Evolutionary conservation across 2,888 invertebrate species (phyloP), one percentile per base, ranked within the genome.

Genomic region (Heliconius charithonia): DNA sequence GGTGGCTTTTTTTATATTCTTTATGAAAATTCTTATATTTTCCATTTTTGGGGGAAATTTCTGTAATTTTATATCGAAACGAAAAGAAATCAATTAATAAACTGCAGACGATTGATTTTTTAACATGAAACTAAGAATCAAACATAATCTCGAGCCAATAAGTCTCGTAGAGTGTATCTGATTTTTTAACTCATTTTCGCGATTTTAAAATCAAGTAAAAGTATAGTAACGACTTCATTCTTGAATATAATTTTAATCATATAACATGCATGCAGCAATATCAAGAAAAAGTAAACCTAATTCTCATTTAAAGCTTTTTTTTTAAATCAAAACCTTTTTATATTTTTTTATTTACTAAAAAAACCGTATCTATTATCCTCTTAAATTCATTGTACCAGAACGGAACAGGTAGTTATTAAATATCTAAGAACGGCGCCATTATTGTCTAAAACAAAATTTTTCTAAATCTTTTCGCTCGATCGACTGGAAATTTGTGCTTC

Each of bases 401-500:
- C 45, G 19, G 63, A 81, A 75, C 81, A 81, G 80, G 80, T 81
- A 81, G 81, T 81, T 78, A 80, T 79, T 77, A 67, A 85, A 83
- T 87, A 86, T 85, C 86, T 86, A 79, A 78, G 74, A 79, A 51
- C 78, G 81, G 79, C 80, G 77, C 78, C 75, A 69, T 80, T 79
- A 78, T 81, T 83, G 80, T 83, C 84, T 85, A 86, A 85, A 86
- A 83, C 66, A 76, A 87, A 89, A 88, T 85, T 59, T 85, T 37
- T 82, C 83, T 84, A 84, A 88, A 86, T 87, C 88, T 83, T 80
- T 78, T 86, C 86, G 87, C 86, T 87, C 85, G 82, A 89, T 90
- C 86, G 88, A 85, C 88, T 88, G 89, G 87, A 90, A 90, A 85
- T 80, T 80, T 79, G 75, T 86, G 89, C 87, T 85, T 87, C 88